phyloP scores from a whole-genome alignment of 2,888 invertebrate genomes.

The Hypena proboscidalis region DNA sequence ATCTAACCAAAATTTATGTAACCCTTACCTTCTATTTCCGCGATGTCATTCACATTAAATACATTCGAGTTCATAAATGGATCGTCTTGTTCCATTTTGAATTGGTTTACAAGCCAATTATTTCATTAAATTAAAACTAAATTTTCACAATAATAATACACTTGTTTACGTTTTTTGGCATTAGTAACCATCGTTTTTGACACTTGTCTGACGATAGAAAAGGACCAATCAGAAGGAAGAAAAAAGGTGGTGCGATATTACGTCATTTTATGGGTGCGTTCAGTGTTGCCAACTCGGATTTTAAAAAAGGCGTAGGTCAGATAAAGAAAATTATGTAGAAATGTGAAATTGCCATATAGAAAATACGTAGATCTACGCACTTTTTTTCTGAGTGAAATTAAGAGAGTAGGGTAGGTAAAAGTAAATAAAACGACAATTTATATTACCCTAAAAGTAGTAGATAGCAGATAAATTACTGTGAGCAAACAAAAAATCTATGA shows the following conservation, averaged over 20 bases:
- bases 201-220: slow-evolving; percentile 62
- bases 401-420: no score
- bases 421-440: no score
- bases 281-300: not conserved
- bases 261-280: slow-evolving; percentile 53
- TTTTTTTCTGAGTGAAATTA: no score
- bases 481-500: no score
- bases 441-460: no score
- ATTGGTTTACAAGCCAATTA: slow-evolving; percentile 16
- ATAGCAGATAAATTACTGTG: no score
- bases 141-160: slow-evolving; percentile 38
- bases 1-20: slow-evolving; percentile 6
- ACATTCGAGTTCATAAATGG: slow-evolving; percentile 80
- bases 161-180: slow-evolving; percentile 72
- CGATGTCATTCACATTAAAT: slow-evolving; percentile 88
- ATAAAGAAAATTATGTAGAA: no score
- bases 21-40: slow-evolving; percentile 88
- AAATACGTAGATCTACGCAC: no score
- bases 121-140: slow-evolving; percentile 19
- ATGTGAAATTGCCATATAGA: no score
- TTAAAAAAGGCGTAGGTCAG: no score
- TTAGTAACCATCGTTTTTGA: slow-evolving; percentile 53
- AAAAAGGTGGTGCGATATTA: slow-evolving; percentile 86
- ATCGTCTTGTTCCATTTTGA: slow-evolving; percentile 70
- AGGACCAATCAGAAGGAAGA: slow-evolving; percentile 83